phyloP scores from a whole-genome alignment of 2,888 invertebrate genomes.

The Adela reaumurella region DNA sequence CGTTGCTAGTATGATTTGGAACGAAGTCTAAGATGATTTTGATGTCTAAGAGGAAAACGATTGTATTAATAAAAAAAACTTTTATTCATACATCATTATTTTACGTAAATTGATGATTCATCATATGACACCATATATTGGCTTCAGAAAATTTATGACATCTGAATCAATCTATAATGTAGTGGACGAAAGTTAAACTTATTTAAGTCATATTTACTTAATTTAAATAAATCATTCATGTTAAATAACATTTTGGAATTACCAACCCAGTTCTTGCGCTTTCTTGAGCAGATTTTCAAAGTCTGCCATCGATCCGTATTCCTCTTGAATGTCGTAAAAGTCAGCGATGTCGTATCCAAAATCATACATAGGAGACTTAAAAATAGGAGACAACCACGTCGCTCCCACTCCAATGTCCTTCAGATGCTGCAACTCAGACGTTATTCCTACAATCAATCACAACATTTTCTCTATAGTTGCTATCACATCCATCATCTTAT shows the following conservation, averaged over 20 bases:
- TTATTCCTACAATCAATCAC: slow-evolving; percentile 47
- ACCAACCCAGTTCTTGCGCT: slow-evolving; percentile 49
- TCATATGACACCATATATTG: too few species aligned
- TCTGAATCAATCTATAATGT: too few species aligned
- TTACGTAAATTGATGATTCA: too few species aligned
- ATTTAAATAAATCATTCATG: slow-evolving; percentile 4
- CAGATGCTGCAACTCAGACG: slow-evolving; percentile 60
- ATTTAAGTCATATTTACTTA: too few species aligned
- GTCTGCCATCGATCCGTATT: slow-evolving; percentile 70
- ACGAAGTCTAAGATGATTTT: slow-evolving; percentile 52
- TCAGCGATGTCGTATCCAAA: slow-evolving; percentile 78
- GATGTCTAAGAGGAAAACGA: slow-evolving; percentile 29
- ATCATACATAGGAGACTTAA: slow-evolving; percentile 71
- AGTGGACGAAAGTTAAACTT: too few species aligned
- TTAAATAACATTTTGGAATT: too few species aligned
- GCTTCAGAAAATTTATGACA: too few species aligned
- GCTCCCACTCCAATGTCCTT: slow-evolving; percentile 63
- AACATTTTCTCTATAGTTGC: too few species aligned
- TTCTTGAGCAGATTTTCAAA: slow-evolving; percentile 56
- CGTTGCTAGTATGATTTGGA: slow-evolving; percentile 57
- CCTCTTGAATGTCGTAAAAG: slow-evolving; percentile 64
- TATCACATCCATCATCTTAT: too few species aligned
- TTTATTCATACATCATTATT: too few species aligned
- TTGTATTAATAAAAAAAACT: background rate
- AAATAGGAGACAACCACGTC: slow-evolving; percentile 74